A percentile compares a stretch with the other conserved stretches of the same genome.
Evolutionary conservation across 2,888 invertebrate species (phyloP).

Genomic region (Tigriopus californicus): DNA sequence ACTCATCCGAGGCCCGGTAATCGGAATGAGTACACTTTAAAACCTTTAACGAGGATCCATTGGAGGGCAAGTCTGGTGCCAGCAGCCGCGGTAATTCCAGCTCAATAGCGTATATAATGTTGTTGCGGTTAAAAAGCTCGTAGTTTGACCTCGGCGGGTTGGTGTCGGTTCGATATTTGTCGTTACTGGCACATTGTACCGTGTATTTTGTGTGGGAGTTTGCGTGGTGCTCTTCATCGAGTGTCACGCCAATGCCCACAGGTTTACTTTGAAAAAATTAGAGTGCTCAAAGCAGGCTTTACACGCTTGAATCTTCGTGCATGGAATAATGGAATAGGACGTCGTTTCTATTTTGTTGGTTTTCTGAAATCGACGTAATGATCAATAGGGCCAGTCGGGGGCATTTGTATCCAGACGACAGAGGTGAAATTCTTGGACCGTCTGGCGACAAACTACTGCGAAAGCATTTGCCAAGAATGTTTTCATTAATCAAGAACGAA

Average conservation of each 20-base stretch:
- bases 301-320: slow-evolving; percentile 22
- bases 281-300: slow-evolving; percentile 27
- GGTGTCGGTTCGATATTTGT: neutral
- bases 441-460: slow-evolving; percentile 40
- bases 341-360: slow-evolving; percentile 29
- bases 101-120: slow-evolving; percentile 48
- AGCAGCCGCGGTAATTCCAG: slow-evolving; percentile 53
- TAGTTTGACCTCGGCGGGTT: slow-evolving; percentile 30
- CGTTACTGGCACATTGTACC: neutral
- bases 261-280: too few relatives aligned
- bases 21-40: slow-evolving; percentile 38
- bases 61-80: slow-evolving; percentile 48
- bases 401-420: slow-evolving; percentile 41
- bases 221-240: neutral
- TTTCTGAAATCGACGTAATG: slow-evolving; percentile 30
- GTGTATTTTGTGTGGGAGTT: neutral
- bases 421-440: slow-evolving; percentile 47
- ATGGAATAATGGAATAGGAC: slow-evolving; percentile 31
- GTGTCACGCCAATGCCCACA: too few relatives aligned
- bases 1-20: slow-evolving; percentile 37
- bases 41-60: slow-evolving; percentile 41
- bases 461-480: slow-evolving; percentile 48
- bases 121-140: slow-evolving; percentile 46
- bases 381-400: slow-evolving; percentile 43
- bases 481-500: slow-evolving; percentile 48